Base-by-base conservation (phyloP, 2,888 invertebrate species). In the Dryobotodes eremita region DNA sequence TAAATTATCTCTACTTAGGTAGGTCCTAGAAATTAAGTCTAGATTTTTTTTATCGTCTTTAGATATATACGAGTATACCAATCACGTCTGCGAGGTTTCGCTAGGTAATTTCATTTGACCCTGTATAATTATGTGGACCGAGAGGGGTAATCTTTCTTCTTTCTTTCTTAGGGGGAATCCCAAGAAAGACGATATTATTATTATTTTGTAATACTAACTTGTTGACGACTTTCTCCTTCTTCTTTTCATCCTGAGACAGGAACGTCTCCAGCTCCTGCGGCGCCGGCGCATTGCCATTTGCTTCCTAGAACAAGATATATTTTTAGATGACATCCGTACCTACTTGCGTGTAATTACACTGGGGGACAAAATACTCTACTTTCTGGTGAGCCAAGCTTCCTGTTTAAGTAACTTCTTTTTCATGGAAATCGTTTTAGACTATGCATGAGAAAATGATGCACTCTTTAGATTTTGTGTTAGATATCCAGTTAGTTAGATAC, bases 231-330 rank as follows among this genome's bases (percentile, higher is more conserved):
- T 94, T 95, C 83, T 97, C 97, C 89, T 97, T 97, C 50, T 88
- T 93, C 79, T 95, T 97, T n/a, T 98, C 98, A 91, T 98, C 98
- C 89, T 97, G 97, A 66, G 98, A 98, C 86, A 98, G 95, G 92
- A 98, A 98, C n/a, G 98, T 98, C 90, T 98, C 98, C 97, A 98
- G 94, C 95, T 98, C 98, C 88, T 98, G 98, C 71, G 98, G 97
- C 73, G 95, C 94, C 69, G 94, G 91, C n/a, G 92, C 75, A 50
- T 89, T 92, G 79, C 96, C 96, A 89, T 97, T 97, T 55, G 93
- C 89, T 91, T 97, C 97, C 96, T 97, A 89, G 71, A 88, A 90
- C 70, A 75, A 82, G 17, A 36, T 36, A 26, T 79, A 72, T 50
- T 74, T 68, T 74, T 62, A 57, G 50, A 71, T 62, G 66, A 76